These are phyloP conservation scores for Lacerta bilineata DNA, from an alignment of 2,797 vertebrate species.

Conservation along the genomic window DNA sequence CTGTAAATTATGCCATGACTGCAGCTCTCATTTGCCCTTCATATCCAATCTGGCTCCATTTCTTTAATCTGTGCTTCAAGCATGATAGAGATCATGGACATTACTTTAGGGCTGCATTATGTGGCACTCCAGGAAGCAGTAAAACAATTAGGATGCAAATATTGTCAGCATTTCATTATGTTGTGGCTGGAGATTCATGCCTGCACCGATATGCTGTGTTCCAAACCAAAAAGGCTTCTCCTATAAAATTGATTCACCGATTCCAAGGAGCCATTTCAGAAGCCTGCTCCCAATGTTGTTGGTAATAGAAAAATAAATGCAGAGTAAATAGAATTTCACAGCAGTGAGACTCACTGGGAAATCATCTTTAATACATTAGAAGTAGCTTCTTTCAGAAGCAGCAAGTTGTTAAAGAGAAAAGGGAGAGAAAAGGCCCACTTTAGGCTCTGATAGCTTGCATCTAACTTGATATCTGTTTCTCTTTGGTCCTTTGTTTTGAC, in stretches of 20 bases:
- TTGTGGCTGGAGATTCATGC: slow-evolving; percentile 41
- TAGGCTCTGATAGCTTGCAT: slow-evolving; percentile 28
- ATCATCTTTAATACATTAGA: slow-evolving; percentile 55
- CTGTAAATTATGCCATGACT: neutral
- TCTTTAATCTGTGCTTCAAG: slow-evolving; percentile 8
- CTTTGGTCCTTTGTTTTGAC: slow-evolving; percentile 10
- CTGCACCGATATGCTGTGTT: slow-evolving; percentile 47
- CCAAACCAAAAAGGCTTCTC: slow-evolving; percentile 49
- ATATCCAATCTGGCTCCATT: slow-evolving; percentile 10
- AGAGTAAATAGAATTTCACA: slow-evolving; percentile 75
- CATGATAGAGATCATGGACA: neutral
- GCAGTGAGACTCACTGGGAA: slow-evolving; percentile 59
- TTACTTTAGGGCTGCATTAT: neutral
- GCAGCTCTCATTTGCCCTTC: neutral
- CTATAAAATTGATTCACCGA: slow-evolving; percentile 63
- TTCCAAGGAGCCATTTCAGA: slow-evolving; percentile 64
- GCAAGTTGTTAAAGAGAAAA: slow-evolving; percentile 33
- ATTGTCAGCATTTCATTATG: slow-evolving; percentile 36
- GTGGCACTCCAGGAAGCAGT: slow-evolving; percentile 23
- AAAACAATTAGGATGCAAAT: slow-evolving; percentile 49
- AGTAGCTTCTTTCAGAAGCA: slow-evolving; percentile 37
- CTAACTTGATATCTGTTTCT: neutral
- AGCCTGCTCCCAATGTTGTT: slow-evolving; percentile 61
- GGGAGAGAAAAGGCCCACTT: slow-evolving; percentile 37
- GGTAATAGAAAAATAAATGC: slow-evolving; percentile 76